phyloP scores from a whole-genome alignment of 1,140 invertebrate species.

The Berghia stephanieae region DNA sequence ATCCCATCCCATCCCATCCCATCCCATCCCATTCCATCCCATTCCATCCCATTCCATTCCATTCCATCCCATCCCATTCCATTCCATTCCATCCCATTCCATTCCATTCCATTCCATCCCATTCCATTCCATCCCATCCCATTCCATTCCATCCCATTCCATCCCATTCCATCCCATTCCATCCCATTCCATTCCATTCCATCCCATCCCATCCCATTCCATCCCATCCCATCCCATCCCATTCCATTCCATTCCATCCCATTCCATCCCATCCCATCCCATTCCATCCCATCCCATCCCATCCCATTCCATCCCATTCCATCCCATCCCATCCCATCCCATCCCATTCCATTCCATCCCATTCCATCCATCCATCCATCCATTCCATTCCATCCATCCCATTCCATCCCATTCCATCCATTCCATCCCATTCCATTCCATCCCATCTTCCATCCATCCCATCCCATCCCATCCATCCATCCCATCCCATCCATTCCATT shows the following conservation, averaged over 20 bases:
- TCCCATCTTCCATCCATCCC: slow-evolving; percentile 25
- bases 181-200: too few species aligned
- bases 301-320: slow-evolving; percentile 40
- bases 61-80: too few species aligned
- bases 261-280: slow-evolving; percentile 42
- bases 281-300: slow-evolving; percentile 40
- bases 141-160: too few species aligned
- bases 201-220: slow-evolving; percentile 38
- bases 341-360: slow-evolving; percentile 39
- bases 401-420: too few species aligned
- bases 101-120: too few species aligned
- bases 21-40: slow-evolving; percentile 37
- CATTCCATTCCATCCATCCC: slow-evolving; percentile 39
- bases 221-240: slow-evolving; percentile 35
- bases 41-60: slow-evolving; percentile 35
- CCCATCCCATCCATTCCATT: slow-evolving; percentile 35
- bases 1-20: slow-evolving; percentile 37
- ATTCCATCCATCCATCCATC: too few species aligned
- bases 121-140: too few species aligned
- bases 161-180: too few species aligned
- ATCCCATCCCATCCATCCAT: slow-evolving; percentile 29
- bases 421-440: slow-evolving; percentile 9
- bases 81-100: too few species aligned
- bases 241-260: slow-evolving; percentile 42
- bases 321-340: slow-evolving; percentile 41